Percentiles rank a stretch among this genome's conserved stretches.
Conservation (phyloP, 2,113 vertebrate species). For the Crocuta crocuta region DNA sequence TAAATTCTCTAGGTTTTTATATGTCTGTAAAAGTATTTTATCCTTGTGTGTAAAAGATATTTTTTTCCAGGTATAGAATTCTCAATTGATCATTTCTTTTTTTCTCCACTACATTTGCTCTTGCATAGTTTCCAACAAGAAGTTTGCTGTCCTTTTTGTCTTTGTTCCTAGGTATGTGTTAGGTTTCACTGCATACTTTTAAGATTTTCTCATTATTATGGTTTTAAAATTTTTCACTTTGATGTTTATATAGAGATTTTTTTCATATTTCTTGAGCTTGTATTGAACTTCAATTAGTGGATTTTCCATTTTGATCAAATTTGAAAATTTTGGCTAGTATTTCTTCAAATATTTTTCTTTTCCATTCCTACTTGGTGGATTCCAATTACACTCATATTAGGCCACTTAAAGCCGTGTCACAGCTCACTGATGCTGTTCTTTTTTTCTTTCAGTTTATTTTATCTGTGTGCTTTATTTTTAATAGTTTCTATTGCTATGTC, state of each 20-base stretch:
- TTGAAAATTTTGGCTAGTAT: neutral
- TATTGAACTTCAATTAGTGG: neutral
- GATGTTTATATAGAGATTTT: neutral
- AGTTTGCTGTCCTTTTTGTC: neutral
- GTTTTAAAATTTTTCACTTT: neutral
- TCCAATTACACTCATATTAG: neutral
- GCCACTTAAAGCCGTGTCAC: neutral
- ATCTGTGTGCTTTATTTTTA: neutral
- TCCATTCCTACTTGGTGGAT: neutral
- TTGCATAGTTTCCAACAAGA: neutral
- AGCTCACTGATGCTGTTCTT: neutral
- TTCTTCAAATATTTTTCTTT: neutral
- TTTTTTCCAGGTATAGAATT: neutral
- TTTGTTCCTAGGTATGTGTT: neutral
- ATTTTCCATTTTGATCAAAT: neutral
- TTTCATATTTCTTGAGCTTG: neutral
- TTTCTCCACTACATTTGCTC: neutral
- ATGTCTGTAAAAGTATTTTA: neutral
- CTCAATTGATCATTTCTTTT: neutral
- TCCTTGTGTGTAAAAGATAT: neutral
- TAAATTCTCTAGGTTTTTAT: neutral
- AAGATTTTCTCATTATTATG: neutral
- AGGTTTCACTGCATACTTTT: neutral
- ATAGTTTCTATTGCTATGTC: neutral
- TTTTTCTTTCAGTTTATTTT: neutral